Percentiles rank a stretch among this genome's conserved stretches.
Evolutionary conservation across 2,797 vertebrate species (phyloP).

Genomic region (Leuciscus waleckii): DNA sequence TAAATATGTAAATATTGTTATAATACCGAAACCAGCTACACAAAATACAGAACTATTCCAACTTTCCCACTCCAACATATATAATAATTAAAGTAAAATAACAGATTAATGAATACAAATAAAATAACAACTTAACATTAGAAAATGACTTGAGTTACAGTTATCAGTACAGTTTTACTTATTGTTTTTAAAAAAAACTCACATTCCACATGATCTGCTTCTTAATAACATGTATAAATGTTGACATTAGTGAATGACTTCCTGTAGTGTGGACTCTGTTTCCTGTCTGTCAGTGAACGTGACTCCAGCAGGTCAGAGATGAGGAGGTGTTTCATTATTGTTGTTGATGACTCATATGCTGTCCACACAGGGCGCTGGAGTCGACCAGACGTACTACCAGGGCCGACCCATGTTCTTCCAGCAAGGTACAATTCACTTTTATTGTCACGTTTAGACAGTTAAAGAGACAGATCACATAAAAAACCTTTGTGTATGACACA

Average conservation of each 20-base stretch:
- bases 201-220: neutral
- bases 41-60: neutral
- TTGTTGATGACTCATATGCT: constrained; percentile 59
- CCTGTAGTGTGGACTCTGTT: constrained; percentile 10
- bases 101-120: neutral
- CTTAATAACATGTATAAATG: neutral
- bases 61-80: no score
- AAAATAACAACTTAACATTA: neutral
- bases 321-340: constrained; percentile 47
- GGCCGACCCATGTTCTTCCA: constrained; percentile 81
- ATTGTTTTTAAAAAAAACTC: neutral
- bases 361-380: constrained; percentile 73
- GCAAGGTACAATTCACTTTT: constrained; percentile 79
- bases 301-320: constrained; percentile 48
- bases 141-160: neutral
- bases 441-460: neutral
- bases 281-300: constrained; percentile 50
- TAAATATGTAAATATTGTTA: neutral
- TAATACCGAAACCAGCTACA: neutral
- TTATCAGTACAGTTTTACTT: neutral
- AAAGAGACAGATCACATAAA: neutral
- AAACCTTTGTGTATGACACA: neutral
- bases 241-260: neutral
- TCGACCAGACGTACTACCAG: constrained; percentile 94
- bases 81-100: neutral